Evolutionary conservation across 1,140 invertebrate genomes (phyloP), one percentile per base, ranked within the genome.

Genomic region (Lepidurus packardi): DNA sequence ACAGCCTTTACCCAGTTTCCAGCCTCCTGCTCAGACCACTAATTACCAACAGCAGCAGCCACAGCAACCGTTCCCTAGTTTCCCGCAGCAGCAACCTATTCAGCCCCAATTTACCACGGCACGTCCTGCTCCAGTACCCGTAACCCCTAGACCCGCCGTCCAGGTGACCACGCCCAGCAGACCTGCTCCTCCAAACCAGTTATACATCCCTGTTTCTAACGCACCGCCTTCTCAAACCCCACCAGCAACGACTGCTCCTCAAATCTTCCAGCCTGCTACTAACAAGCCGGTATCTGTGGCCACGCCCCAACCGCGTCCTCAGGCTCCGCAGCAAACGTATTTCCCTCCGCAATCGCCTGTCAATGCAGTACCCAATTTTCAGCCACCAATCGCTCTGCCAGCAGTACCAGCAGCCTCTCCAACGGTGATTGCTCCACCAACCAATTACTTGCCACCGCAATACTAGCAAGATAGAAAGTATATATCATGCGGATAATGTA

Each of bases 361-460:
- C 6, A 65, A 73, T 16, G 43, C 24, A n/a, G 43, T 13, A 10
- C 44, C 43, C 13, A 43, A 25, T 41, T 41, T 74, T 41, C 43
- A 5, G 24, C 10, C 21, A 8, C 21, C 77, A 41, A 21, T 43
- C 43, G 76, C 47, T 75, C 34, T n/a, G 3, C n/a, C n/a, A 41
- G 16, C 16, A 24, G 34, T 44, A 77, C 21, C 25, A 73, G 76
- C 47, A 16, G 21, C 73, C 24, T 41, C 77, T 9, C 77, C 47
- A 13, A 16, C 43, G 7, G 44, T 44, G 0, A 77, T 25, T 34
- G 13, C 34, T 74, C 47, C 76, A 13, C 76, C 42, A 78, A 74
- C 73, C 16, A 65, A 41, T 0, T 78, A 73, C 21, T 73, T 74
- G 21, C 73, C 77, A 78, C 73, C 77, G 7, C 34, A 34, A 34